These are phyloP conservation scores for Pterois miles DNA, from an alignment of 2,797 vertebrate genomes.

Conservation along the genomic window DNA sequence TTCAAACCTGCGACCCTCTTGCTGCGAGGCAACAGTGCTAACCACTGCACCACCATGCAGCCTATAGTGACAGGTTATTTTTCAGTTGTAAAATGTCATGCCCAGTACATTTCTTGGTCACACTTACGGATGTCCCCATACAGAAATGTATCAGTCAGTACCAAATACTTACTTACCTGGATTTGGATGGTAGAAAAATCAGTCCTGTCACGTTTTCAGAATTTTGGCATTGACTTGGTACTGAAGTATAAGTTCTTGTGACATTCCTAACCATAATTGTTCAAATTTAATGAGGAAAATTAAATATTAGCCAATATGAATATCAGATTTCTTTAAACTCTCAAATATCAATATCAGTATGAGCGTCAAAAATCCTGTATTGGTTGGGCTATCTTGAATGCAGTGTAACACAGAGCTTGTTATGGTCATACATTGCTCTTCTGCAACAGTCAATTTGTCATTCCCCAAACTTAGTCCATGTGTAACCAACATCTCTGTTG, in stretches of 20 bases:
- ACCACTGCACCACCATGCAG: too few relatives aligned
- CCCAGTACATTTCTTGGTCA: not conserved
- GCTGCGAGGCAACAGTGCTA: too few relatives aligned
- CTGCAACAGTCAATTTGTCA: not conserved
- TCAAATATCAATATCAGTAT: not conserved
- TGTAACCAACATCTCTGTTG: not conserved
- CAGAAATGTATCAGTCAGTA: fast-evolving
- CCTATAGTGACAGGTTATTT: not conserved
- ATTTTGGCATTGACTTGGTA: too few relatives aligned
- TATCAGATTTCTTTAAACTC: too few relatives aligned
- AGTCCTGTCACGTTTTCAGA: too few relatives aligned
- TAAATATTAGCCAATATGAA: not conserved
- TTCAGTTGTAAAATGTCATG: not conserved
- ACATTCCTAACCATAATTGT: not conserved
- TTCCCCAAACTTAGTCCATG: not conserved
- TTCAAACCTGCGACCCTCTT: too few relatives aligned
- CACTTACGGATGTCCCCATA: not conserved
- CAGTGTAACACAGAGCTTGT: not conserved
- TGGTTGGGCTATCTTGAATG: fast-evolving
- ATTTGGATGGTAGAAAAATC: too few relatives aligned
- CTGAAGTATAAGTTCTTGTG: too few relatives aligned
- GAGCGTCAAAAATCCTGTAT: not conserved
- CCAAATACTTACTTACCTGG: too few relatives aligned
- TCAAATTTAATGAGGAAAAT: not conserved
- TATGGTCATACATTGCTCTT: not conserved